Evolutionary conservation across 35 echinoderm and acorn worm genomes (phyloP).

Genomic region (Heliocidaris tuberculata): DNA sequence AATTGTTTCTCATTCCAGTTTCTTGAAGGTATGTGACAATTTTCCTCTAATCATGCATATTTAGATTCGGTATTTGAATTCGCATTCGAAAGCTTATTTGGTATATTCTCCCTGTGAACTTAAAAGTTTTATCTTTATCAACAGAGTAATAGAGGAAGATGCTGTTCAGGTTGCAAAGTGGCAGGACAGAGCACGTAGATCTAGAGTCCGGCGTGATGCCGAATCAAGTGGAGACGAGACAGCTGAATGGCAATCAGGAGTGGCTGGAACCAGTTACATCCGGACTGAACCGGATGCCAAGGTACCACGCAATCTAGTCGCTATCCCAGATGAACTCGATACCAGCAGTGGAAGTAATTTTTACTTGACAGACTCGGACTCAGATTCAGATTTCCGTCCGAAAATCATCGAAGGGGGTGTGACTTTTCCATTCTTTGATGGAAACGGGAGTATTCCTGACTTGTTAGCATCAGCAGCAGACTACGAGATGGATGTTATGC

Average conservation of each 20-base stretch:
- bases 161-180: neutral
- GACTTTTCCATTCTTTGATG: constrained; percentile 31
- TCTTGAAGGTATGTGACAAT: neutral
- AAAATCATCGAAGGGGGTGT: constrained; percentile 39
- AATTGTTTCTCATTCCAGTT: neutral
- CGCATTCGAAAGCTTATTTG: neutral
- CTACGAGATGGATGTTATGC: constrained; percentile 43
- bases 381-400: constrained; percentile 27
- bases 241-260: neutral
- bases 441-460: constrained; percentile 11
- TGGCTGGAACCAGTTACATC: constrained; percentile 29
- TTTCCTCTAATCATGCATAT: neutral
- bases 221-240: constrained; percentile 2
- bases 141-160: constrained; percentile 14
- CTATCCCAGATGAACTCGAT: neutral
- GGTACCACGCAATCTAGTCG: neutral
- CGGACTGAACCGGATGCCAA: neutral
- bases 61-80: neutral
- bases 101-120: neutral
- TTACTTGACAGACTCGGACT: constrained; percentile 42
- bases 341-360: constrained; percentile 22
- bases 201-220: neutral
- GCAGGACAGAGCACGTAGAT: neutral
- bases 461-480: constrained; percentile 13
- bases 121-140: neutral